Conservation (phyloP, 2,113 vertebrate genomes). For the Corynorhinus townsendii region DNA sequence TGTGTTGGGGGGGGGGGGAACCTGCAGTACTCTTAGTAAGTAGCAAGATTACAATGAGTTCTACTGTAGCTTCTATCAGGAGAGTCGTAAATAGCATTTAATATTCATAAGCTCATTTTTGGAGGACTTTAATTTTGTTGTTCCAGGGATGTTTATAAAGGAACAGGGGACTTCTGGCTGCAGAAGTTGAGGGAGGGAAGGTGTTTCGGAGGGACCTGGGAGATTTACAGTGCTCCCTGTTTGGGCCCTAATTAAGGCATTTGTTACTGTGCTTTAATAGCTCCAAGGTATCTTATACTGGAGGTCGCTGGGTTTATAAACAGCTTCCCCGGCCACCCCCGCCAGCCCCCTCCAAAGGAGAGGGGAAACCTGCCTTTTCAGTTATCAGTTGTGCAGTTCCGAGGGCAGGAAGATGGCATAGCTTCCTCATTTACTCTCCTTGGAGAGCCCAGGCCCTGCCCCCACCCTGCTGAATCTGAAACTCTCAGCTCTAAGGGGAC, state of each 20-base stretch:
- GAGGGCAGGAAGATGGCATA: neutral
- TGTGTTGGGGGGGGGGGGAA: too few species aligned
- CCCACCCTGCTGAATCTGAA: neutral
- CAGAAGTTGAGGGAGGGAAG: neutral
- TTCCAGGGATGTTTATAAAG: constrained; percentile 60
- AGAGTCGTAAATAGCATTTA: constrained; percentile 67
- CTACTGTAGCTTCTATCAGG: constrained; percentile 27
- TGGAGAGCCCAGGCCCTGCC: accelerated
- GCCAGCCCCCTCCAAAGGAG: neutral
- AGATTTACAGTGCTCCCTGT: neutral
- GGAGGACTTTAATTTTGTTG: constrained; percentile 58
- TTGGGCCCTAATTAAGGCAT: constrained; percentile 48
- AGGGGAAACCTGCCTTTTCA: neutral
- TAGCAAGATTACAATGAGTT: neutral
- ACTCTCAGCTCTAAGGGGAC: neutral
- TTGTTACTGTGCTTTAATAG: constrained; percentile 30
- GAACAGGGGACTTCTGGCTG: constrained; percentile 17
- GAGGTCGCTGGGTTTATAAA: neutral
- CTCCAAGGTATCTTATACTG: neutral
- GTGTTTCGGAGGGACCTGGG: constrained; percentile 22
- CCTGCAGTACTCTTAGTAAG: neutral
- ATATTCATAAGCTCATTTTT: constrained; percentile 31
- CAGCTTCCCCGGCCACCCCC: neutral
- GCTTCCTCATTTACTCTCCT: neutral
- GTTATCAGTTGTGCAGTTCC: neutral